Evolutionary conservation across 2,888 invertebrate genomes (phyloP), one percentile per base, ranked within the genome.

Genomic region (Globia sparganii): DNA sequence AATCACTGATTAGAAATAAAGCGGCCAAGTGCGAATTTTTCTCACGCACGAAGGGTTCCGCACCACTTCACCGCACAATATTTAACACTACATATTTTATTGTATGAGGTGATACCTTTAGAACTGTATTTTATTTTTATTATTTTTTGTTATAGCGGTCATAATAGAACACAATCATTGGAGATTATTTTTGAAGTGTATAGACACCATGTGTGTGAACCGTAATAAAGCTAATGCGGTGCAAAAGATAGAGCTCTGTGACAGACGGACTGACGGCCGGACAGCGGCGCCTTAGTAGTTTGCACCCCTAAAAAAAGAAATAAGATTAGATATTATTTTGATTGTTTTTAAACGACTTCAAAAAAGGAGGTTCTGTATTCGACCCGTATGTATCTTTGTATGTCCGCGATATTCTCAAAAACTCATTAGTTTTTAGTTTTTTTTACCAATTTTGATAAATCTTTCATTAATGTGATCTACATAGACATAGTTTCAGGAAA

Each of bases 1-100:
- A 40, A 81, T 81, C 43, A 25, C 2, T 11, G 53, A 62, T 56
- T 53, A 31, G 15, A 46, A 53, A 66, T 28, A 6, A 58, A 58
- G 28, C 15, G 15, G 6, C 28, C 28, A 59, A 59, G 28, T 59
- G 58, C 8, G 58, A 59, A 28, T 58, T 6, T 6, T 28, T 28
- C 13, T 56, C 53, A 56, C n/a, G 53, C n/a, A 28, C 28, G 15
- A 58, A 58, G 58, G 58, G 58, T 58, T 58, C 58, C 58, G 58
- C 28, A 28, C 58, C 28, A 56, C 11, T 56, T 11, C n/a, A 58
- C 6, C 28, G 58, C 18, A 58, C 28, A 58, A 58, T 58, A 28
- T 28, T 58, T 58, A 8, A 58, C 28, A 58, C 28, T 58, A 58
- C 6, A 3, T 58, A 28, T 58, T 58, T 58, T 28, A 15, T 58